Conservation (phyloP, 2,797 vertebrate species). For the Scyliorhinus canicula region DNA sequence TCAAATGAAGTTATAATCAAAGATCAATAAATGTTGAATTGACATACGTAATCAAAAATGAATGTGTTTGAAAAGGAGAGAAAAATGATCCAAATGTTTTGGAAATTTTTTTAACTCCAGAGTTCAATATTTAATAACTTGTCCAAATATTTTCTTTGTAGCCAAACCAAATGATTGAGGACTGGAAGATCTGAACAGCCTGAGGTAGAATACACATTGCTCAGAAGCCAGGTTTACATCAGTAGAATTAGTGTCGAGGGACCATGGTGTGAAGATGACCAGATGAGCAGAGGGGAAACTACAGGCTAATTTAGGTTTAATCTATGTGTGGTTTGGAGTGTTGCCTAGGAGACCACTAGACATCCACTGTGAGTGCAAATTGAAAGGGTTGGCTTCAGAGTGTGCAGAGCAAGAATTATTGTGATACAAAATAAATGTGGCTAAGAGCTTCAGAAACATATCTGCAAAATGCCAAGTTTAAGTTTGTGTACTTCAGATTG, state of each 20-base stretch:
- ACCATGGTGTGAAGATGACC: constrained; percentile 14
- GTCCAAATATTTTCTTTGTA: background rate
- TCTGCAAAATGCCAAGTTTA: background rate
- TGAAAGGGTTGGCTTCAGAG: background rate
- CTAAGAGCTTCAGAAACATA: background rate
- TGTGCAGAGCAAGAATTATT: background rate
- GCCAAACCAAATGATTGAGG: constrained; percentile 13
- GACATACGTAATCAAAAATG: background rate
- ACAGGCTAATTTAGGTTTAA: constrained; percentile 3
- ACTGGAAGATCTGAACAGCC: background rate
- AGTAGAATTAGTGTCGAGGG: background rate
- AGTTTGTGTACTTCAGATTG: background rate
- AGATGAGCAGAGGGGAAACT: background rate
- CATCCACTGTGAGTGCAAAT: background rate
- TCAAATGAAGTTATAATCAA: background rate
- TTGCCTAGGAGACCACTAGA: constrained; percentile 34
- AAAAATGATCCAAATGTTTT: background rate
- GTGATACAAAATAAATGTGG: background rate
- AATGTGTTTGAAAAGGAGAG: background rate
- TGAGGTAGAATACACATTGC: background rate
- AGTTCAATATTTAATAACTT: background rate
- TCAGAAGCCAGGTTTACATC: background rate
- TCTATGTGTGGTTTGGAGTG: constrained; percentile 15
- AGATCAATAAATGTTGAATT: background rate
- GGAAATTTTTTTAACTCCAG: background rate